Percentiles rank a stretch among this genome's conserved stretches.
phyloP scores from a whole-genome alignment of 30 jellyfish, hydroid and myxozoan genomes.

The Aurelia sp. region DNA sequence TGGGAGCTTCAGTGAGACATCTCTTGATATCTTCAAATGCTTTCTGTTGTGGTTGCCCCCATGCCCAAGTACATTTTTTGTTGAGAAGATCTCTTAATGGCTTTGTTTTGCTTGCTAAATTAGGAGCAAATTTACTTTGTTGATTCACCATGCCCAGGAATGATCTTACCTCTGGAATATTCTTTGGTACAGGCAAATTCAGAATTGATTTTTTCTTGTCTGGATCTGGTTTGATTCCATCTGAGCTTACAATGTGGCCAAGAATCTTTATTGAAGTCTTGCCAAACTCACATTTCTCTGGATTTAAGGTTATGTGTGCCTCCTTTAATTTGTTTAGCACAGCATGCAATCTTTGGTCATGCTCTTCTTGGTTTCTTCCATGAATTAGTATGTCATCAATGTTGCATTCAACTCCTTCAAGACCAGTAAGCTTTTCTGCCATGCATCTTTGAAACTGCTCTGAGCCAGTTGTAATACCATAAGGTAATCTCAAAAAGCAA shows the following conservation, averaged over 20 bases:
- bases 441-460: conserved; percentile 12
- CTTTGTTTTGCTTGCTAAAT: conserved; percentile 40
- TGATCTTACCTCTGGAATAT: conserved; percentile 38
- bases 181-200: conserved; percentile 38
- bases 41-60: conserved; percentile 52
- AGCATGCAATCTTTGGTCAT: conserved; percentile 32
- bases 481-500: conserved; percentile 69
- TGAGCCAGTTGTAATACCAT: conserved; percentile 47
- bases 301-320: conserved; percentile 56
- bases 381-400: conserved; percentile 21
- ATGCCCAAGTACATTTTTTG: conserved; percentile 28
- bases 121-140: conserved; percentile 47
- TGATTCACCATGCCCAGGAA: conserved; percentile 59
- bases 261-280: neutral
- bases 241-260: conserved; percentile 60
- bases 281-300: conserved; percentile 53
- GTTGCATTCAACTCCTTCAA: conserved; percentile 23
- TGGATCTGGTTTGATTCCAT: conserved; percentile 62
- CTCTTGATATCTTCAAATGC: conserved; percentile 40
- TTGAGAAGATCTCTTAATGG: conserved; percentile 51
- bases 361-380: conserved; percentile 60
- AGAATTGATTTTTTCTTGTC: conserved; percentile 27
- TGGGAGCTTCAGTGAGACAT: conserved; percentile 18
- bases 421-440: conserved; percentile 12
- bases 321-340: conserved; percentile 43